Evolutionary conservation across 2,888 invertebrate species (phyloP), one percentile per base, ranked within the genome.

Genomic region (Atherix ibis): DNA sequence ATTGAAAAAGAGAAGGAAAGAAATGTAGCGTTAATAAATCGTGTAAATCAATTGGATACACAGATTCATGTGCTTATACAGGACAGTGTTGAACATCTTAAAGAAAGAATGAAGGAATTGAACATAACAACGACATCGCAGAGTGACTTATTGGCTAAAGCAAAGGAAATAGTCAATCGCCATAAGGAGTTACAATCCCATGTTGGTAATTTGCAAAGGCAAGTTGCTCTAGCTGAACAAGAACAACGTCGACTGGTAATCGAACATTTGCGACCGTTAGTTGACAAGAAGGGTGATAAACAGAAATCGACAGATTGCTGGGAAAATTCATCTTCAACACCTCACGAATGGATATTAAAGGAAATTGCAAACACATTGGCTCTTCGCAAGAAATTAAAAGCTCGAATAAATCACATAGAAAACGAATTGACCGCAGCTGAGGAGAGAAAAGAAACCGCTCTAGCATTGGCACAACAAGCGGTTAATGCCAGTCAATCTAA

Each of bases 171-270:
- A 48, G 91, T 94, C 18, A 75, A 85, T 36, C 68, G 85, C 18
- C 92, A 94, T 57, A 91, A 89, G 57, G 89, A 92, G 53, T 63
- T 92, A 37, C 91, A 92, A 61, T 78, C 80, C 40, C 81, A 87
- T 62, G 87, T 84, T 2, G 79, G 79, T 52, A 80, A 80, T 54
- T 66, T 94, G 40, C 87, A 92, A 54, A 72, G 73, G 19, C 85
- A 87, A 67, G 85, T 89, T 40, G 63, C 62, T 27, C 56, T 58
- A 9, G 54, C 56, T 19, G 87, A 88, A 58, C 70, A 72, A 43
- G 82, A 84, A 50, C 82, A 87, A 56, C 72, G 74, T 34, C 67
- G 70, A 47, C 62, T 82, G 33, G 71, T 82, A 4, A 70, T 73
- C 46, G 73, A 76, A 46, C 68, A 83, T 47, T 73, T 83, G 40